Conservation (phyloP, 2,113 vertebrate species). For the Glaucomys volans region DNA sequence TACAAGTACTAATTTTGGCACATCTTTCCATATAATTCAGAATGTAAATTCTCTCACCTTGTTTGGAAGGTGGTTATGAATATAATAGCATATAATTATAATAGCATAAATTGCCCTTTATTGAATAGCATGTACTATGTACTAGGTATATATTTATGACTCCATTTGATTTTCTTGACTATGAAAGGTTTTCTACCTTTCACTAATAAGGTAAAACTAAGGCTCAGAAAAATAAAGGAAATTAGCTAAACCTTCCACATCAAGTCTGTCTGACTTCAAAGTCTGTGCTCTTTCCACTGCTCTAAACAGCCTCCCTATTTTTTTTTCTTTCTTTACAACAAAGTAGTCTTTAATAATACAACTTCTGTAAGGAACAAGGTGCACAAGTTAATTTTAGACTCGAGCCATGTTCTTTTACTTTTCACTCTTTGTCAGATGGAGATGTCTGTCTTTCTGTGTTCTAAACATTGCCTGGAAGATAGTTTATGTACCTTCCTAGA, state of each 20-base stretch:
- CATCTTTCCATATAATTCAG: rapidly evolving
- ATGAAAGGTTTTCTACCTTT: neutral
- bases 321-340: neutral
- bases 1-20: neutral
- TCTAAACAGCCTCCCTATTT: neutral
- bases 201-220: neutral
- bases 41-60: neutral
- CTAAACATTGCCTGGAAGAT: neutral
- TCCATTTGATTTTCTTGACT: conserved; percentile 39
- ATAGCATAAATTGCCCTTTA: neutral
- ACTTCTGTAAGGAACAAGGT: neutral
- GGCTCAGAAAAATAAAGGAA: conserved; percentile 20
- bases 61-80: neutral
- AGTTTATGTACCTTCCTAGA: neutral
- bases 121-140: neutral
- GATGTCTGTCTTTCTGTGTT: neutral
- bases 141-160: neutral
- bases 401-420: neutral
- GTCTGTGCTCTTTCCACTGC: neutral
- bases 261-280: neutral
- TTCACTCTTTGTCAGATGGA: neutral
- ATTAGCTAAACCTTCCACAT: neutral
- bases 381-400: neutral
- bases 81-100: neutral
- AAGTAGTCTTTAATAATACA: neutral